phyloP scores from a whole-genome alignment of 2,888 invertebrate species.

The Penaeus monodon region DNA sequence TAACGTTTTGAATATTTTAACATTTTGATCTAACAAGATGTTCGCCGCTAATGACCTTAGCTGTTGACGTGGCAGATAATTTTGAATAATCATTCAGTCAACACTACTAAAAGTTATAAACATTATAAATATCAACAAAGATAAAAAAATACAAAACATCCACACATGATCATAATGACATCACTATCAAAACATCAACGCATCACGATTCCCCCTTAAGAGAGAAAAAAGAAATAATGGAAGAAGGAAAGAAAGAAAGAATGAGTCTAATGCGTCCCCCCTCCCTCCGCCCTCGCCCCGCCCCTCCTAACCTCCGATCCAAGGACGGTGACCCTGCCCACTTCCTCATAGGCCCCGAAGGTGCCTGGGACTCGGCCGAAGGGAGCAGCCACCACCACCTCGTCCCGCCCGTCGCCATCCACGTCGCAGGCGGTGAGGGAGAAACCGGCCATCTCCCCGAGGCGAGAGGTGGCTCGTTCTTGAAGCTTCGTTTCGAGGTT shows the following conservation, averaged over 20 bases:
- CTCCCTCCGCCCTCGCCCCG: too few species aligned
- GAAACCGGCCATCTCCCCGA: constrained; percentile 7
- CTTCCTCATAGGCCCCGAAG: not conserved
- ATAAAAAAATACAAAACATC: too few species aligned
- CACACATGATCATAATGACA: too few species aligned
- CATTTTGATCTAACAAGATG: too few species aligned
- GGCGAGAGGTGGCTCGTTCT: not conserved
- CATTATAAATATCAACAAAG: too few species aligned
- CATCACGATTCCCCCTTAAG: not conserved
- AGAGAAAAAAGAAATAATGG: not conserved
- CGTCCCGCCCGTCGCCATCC: constrained; percentile 23
- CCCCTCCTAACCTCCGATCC: not conserved
- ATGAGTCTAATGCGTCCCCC: too few species aligned
- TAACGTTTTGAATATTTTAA: too few species aligned
- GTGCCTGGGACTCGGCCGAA: not conserved
- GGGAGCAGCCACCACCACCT: constrained; percentile 27
- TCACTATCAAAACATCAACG: too few species aligned
- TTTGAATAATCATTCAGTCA: too few species aligned
- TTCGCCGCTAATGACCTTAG: too few species aligned
- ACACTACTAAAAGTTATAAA: too few species aligned
- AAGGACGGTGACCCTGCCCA: not conserved
- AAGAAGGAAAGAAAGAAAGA: not conserved
- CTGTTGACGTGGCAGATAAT: too few species aligned
- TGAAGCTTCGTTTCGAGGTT: not conserved
- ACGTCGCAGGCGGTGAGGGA: constrained; percentile 12